These are phyloP conservation scores for Frieseomelitta varia DNA, from an alignment of 1,140 invertebrate genomes.

Conservation along the genomic window DNA sequence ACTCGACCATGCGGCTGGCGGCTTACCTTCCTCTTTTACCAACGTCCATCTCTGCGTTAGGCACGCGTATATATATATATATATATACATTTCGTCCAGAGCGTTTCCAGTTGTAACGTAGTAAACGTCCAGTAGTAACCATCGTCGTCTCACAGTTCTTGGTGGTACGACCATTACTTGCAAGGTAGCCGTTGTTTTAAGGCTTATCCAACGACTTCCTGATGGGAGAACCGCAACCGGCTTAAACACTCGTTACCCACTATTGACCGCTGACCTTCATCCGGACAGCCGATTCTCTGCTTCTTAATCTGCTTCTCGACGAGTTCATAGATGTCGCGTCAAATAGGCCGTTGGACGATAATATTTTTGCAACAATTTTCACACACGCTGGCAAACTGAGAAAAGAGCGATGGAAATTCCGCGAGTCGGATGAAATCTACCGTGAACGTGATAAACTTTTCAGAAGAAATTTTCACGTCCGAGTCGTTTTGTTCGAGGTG, in stretches of 20 bases:
- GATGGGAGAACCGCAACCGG: slow-evolving; percentile 38
- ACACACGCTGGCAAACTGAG: too few species aligned
- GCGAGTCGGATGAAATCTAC: too few species aligned
- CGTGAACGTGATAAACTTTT: too few species aligned
- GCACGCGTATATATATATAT: slow-evolving; percentile 20
- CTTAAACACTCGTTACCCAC: slow-evolving; percentile 51
- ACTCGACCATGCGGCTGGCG: slow-evolving; percentile 61
- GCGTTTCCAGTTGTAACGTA: slow-evolving; percentile 54
- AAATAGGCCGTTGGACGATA: not conserved
- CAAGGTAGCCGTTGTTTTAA: slow-evolving; percentile 57
- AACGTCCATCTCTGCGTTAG: slow-evolving; percentile 60
- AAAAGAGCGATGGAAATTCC: too few species aligned
- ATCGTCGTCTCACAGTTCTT: slow-evolving; percentile 57
- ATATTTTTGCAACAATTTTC: too few species aligned
- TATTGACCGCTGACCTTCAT: slow-evolving; percentile 33
- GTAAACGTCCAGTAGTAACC: slow-evolving; percentile 63
- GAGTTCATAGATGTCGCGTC: not conserved
- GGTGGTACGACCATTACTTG: slow-evolving; percentile 57
- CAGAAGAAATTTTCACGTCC: too few species aligned
- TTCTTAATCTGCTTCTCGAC: too few species aligned
- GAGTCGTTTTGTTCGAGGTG: too few species aligned
- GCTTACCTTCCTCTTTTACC: slow-evolving; percentile 65
- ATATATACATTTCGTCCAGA: slow-evolving; percentile 39
- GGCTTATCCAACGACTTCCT: slow-evolving; percentile 54
- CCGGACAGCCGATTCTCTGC: not conserved